Evolutionary conservation across 2,888 invertebrate species (phyloP).

Genomic region (Perithous albicinctus): DNA sequence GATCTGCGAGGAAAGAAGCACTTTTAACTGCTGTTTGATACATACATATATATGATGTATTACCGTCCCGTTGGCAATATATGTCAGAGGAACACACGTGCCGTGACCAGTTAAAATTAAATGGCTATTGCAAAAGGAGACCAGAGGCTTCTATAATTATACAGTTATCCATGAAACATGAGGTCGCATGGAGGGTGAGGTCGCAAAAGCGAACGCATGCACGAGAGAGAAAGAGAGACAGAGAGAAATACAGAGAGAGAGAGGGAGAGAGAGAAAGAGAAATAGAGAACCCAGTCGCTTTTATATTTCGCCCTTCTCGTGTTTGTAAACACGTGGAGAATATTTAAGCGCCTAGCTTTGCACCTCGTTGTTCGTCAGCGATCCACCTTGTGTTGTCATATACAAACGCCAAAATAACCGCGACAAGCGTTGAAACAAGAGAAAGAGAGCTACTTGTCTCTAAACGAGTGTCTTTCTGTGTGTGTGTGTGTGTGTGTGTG

Average conservation of each 20-base stretch:
- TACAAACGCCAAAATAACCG: not conserved
- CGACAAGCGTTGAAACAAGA: too few species aligned
- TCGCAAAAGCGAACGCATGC: not conserved
- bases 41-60: too few species aligned
- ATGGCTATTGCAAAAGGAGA: conserved; percentile 16
- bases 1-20: too few species aligned
- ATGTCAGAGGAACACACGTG: conserved; percentile 3
- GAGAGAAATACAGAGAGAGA: too few species aligned
- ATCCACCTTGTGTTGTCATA: not conserved
- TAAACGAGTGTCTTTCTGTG: too few species aligned
- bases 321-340: conserved; percentile 32
- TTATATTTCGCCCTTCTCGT: conserved; percentile 3
- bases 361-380: not conserved
- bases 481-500: not conserved
- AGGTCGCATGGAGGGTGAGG: not conserved
- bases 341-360: conserved; percentile 15
- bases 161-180: conserved; percentile 26
- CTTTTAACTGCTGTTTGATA: not conserved
- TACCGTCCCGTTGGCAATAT: not conserved
- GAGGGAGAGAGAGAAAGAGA: too few species aligned
- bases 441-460: not conserved
- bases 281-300: too few species aligned
- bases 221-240: not conserved
- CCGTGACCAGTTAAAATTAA: conserved; percentile 28
- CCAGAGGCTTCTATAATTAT: conserved; percentile 25